A percentile compares a stretch with the other conserved stretches of the same genome.
phyloP scores from a whole-genome alignment of 1,140 invertebrate genomes.

The Apis laboriosa region DNA sequence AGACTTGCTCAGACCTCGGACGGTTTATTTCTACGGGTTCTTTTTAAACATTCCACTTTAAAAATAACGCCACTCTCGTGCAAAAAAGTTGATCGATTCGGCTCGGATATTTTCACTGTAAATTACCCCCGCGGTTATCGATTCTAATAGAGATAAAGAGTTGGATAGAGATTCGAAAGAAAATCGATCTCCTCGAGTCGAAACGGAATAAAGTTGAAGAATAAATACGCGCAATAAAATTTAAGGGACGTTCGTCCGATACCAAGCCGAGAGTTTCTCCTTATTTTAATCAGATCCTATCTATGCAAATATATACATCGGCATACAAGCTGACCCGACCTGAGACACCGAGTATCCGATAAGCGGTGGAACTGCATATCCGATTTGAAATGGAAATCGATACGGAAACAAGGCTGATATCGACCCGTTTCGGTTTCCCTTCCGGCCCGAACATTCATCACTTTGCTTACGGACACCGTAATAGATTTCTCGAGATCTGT shows the following conservation, averaged over 20 bases:
- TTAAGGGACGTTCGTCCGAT: conserved; percentile 40
- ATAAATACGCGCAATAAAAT: not conserved
- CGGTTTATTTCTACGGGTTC: too few relatives aligned
- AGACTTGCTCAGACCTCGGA: too few relatives aligned
- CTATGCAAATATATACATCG: conserved; percentile 55
- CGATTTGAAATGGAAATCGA: conserved; percentile 68
- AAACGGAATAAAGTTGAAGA: too few relatives aligned
- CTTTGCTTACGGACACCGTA: conserved; percentile 55
- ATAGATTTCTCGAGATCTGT: conserved; percentile 46
- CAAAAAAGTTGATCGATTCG: too few relatives aligned
- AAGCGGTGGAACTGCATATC: conserved; percentile 55
- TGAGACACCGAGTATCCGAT: conserved; percentile 62
- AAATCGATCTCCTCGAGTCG: too few relatives aligned
- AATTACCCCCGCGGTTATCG: too few relatives aligned
- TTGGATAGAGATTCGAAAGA: too few relatives aligned
- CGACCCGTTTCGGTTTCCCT: conserved; percentile 51
- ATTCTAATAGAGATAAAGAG: too few relatives aligned
- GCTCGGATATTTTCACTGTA: too few relatives aligned
- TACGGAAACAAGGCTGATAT: conserved; percentile 58
- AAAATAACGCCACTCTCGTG: too few relatives aligned
- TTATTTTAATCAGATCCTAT: conserved; percentile 60
- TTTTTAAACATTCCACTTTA: too few relatives aligned
- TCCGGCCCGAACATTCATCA: conserved; percentile 56
- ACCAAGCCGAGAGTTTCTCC: conserved; percentile 49
- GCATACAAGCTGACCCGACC: conserved; percentile 40